A percentile compares a stretch with the other conserved stretches of the same genome.
Evolutionary conservation across 2,888 invertebrate genomes (phyloP).

Genomic region (Lasioglossum lativentre): DNA sequence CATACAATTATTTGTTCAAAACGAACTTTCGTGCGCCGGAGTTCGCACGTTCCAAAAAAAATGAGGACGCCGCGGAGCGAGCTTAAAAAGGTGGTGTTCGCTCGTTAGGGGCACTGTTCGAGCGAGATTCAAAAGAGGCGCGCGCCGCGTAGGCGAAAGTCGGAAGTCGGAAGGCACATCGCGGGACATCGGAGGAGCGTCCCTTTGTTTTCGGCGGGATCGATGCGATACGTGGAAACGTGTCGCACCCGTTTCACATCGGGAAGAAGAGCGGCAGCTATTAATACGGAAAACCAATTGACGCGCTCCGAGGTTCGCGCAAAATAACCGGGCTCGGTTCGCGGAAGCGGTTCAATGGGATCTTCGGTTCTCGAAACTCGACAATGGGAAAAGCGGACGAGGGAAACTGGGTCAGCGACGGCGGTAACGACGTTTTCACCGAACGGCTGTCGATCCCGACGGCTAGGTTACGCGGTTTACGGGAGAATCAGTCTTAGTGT

Average conservation of each 20-base stretch:
- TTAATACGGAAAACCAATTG: constrained; percentile 47
- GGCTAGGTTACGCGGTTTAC: not conserved
- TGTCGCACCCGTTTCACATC: not conserved
- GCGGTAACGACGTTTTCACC: constrained; percentile 9
- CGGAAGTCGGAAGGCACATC: not conserved
- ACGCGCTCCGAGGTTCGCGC: constrained; percentile 8
- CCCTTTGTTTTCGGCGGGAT: constrained; percentile 1
- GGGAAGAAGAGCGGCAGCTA: constrained; percentile 19
- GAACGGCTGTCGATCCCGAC: constrained; percentile 13
- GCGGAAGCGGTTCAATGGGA: constrained; percentile 28
- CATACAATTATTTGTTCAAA: not conserved
- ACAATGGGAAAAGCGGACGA: constrained; percentile 21
- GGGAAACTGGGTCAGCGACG: constrained; percentile 31
- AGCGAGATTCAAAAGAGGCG: not conserved
- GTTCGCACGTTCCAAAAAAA: not conserved
- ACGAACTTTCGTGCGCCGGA: not conserved
- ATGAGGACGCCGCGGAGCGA: not conserved
- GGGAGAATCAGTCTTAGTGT: not conserved
- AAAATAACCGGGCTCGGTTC: constrained; percentile 30
- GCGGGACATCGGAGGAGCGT: not conserved
- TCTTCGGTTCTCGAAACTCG: constrained; percentile 14
- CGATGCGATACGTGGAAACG: constrained; percentile 9
- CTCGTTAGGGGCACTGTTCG: not conserved
- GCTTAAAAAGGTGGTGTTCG: not conserved
- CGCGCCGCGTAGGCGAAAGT: not conserved